Percentiles rank a stretch among this genome's conserved stretches.
Evolutionary conservation across 2,113 vertebrate species (phyloP).

Genomic region (Penelope pileata): DNA sequence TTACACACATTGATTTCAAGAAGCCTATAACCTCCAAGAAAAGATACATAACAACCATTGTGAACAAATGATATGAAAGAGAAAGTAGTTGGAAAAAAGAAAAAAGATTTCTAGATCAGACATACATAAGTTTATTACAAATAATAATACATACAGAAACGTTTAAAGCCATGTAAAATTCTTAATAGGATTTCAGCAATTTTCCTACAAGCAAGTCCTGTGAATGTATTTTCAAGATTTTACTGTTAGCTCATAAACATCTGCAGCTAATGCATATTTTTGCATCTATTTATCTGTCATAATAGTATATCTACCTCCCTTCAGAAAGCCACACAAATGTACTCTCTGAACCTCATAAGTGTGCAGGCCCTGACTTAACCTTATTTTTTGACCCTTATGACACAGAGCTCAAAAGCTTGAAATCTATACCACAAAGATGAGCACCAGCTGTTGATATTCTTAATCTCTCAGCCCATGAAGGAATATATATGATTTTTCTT

Average conservation of each 20-base stretch:
- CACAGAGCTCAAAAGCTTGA: slow-evolving; percentile 15
- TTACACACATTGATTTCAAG: background rate
- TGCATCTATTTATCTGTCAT: slow-evolving; percentile 31
- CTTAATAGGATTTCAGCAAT: background rate
- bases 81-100: background rate
- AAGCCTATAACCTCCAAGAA: background rate
- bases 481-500: background rate
- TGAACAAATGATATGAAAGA: background rate
- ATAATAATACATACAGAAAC: background rate
- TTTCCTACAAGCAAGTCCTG: background rate
- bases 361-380: slow-evolving; percentile 15
- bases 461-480: background rate
- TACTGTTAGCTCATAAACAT: background rate
- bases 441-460: background rate
- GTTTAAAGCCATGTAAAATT: background rate
- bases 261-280: slow-evolving; percentile 21
- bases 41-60: background rate
- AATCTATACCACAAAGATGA: slow-evolving; percentile 1
- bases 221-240: background rate
- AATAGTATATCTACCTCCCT: slow-evolving; percentile 26
- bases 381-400: slow-evolving; percentile 31
- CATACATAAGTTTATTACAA: background rate
- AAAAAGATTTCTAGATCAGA: background rate
- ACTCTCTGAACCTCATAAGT: slow-evolving; percentile 3
- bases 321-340: slow-evolving; percentile 28